Conservation (phyloP, 2,797 vertebrate genomes). For the Prionace glauca region DNA sequence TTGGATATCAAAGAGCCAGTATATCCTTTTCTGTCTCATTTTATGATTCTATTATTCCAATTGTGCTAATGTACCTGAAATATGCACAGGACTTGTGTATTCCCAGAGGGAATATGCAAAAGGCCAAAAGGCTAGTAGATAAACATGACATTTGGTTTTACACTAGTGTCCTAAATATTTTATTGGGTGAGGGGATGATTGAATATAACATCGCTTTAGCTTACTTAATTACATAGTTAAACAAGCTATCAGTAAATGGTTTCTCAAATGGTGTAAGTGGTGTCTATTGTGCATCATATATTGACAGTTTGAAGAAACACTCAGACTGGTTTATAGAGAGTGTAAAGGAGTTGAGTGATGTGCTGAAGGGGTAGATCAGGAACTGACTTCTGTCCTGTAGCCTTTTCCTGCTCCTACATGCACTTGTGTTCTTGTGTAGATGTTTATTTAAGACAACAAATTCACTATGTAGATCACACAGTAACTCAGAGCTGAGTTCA, state of each 20-base stretch:
- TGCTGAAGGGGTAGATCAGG: background rate
- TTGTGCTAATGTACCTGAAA: background rate
- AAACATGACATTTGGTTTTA: background rate
- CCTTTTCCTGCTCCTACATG: background rate
- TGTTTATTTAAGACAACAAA: background rate
- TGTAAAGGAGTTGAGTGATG: background rate
- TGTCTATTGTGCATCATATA: background rate
- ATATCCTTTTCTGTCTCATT: background rate
- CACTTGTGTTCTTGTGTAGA: background rate
- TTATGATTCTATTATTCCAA: background rate
- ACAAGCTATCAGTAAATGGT: too few relatives aligned
- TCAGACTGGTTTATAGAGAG: background rate
- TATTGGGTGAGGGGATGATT: background rate
- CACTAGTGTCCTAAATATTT: background rate
- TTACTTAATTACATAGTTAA: background rate
- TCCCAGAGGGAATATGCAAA: background rate
- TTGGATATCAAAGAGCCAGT: background rate
- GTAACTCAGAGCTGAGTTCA: background rate
- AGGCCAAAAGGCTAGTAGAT: background rate
- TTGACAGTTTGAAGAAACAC: background rate
- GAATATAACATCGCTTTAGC: background rate
- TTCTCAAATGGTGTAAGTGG: background rate
- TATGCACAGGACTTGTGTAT: background rate
- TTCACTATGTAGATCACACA: background rate
- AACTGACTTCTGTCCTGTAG: background rate